phyloP scores from a whole-genome alignment of 2,888 invertebrate species.

The Drosophila differens region DNA sequence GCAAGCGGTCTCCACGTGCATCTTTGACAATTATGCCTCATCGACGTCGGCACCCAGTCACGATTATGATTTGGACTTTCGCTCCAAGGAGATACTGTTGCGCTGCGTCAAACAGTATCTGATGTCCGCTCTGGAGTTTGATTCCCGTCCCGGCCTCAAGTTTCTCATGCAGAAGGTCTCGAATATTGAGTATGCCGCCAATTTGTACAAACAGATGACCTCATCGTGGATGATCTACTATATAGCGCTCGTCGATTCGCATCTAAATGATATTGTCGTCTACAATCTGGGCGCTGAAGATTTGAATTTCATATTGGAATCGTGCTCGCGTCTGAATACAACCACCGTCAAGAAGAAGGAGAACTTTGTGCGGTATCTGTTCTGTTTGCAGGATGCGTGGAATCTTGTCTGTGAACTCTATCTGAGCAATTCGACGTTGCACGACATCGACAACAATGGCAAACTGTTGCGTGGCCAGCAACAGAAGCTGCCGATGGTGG shows the following conservation, averaged over 20 bases:
- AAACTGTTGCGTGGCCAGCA: conserved; percentile 48
- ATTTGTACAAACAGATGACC: conserved; percentile 96
- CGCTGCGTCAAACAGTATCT: conserved; percentile 93
- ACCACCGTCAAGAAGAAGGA: conserved; percentile 86
- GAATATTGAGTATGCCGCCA: conserved; percentile 93
- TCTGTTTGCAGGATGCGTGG: conserved; percentile 88
- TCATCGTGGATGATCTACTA: conserved; percentile 96
- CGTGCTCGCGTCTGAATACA: conserved; percentile 87
- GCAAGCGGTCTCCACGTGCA: conserved; percentile 86
- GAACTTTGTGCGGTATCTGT: conserved; percentile 87
- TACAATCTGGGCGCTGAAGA: conserved; percentile 88
- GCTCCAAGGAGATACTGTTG: conserved; percentile 88
- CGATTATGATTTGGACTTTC: conserved; percentile 85
- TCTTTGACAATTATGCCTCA: conserved; percentile 85
- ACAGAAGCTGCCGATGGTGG: conserved; percentile 49
- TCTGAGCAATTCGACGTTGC: conserved; percentile 85
- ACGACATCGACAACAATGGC: conserved; percentile 84
- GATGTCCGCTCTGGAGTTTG: conserved; percentile 93
- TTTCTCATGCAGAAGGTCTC: conserved; percentile 97
- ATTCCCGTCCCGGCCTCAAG: conserved; percentile 95
- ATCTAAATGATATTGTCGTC: conserved; percentile 89
- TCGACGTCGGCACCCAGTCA: conserved; percentile 85
- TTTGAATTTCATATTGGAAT: conserved; percentile 88
- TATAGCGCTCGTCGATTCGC: conserved; percentile 94
- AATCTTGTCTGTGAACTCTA: conserved; percentile 88